phyloP scores from a whole-genome alignment of 2,797 vertebrate genomes.

The Petrocephalus schoutedeni region DNA sequence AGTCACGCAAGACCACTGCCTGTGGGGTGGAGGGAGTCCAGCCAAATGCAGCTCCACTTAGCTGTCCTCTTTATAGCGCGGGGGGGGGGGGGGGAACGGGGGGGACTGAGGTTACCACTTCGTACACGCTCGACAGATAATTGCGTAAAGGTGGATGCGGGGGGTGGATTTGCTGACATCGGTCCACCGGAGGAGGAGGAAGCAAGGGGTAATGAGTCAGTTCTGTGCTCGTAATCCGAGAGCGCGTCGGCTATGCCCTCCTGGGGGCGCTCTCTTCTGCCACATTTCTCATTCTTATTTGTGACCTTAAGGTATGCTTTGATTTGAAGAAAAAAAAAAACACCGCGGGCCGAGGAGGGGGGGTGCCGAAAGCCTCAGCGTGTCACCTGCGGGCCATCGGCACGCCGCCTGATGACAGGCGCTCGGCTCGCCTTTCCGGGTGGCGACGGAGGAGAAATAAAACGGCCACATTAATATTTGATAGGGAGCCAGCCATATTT shows the following conservation, averaged over 20 bases:
- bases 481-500: slow-evolving; percentile 40
- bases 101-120: background rate
- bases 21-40: background rate
- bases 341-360: background rate
- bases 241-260: background rate
- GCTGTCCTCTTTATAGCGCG: background rate
- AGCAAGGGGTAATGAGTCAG: background rate
- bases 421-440: background rate
- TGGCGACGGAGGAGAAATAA: slow-evolving; percentile 36
- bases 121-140: background rate
- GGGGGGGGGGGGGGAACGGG: background rate
- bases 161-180: background rate
- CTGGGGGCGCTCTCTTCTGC: background rate
- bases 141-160: background rate
- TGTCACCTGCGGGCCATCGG: background rate
- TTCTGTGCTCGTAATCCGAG: background rate
- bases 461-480: slow-evolving; percentile 38
- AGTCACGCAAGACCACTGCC: background rate
- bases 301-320: background rate
- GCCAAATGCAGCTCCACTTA: background rate
- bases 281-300: background rate
- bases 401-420: background rate
- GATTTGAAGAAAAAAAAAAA: background rate
- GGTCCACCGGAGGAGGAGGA: background rate
- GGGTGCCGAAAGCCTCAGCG: no score